Conservation (phyloP, 2,888 invertebrate species). For the Thera britannica region DNA sequence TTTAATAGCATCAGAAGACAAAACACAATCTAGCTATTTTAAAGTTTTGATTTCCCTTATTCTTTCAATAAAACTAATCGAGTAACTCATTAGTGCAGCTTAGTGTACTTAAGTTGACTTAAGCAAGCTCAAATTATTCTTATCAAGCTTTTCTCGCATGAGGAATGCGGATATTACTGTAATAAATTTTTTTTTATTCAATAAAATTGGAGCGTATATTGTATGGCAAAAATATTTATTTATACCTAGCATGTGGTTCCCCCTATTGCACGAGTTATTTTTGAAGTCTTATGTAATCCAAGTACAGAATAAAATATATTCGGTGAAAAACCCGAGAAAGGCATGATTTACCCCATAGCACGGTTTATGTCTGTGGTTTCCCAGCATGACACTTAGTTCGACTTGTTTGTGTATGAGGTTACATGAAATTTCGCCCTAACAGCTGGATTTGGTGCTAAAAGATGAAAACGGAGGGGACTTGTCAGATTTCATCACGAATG, state of each 20-base stretch:
- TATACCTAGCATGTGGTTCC: constrained; percentile 48
- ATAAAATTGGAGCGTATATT: constrained; percentile 45
- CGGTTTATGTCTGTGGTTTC: constrained; percentile 17
- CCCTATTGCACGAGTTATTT: constrained; percentile 34
- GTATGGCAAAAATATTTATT: constrained; percentile 55
- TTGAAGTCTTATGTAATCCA: constrained; percentile 15
- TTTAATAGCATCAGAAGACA: too few relatives aligned
- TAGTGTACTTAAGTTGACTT: neutral
- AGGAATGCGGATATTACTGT: neutral
- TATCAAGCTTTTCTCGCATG: neutral
- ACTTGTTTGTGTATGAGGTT: constrained; percentile 49
- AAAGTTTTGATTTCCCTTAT: too few relatives aligned
- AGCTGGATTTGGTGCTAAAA: constrained; percentile 98
- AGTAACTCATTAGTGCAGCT: neutral
- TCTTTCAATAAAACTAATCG: too few relatives aligned
- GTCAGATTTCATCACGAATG: constrained; percentile 98
- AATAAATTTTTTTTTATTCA: neutral
- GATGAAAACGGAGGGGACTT: constrained; percentile 97
- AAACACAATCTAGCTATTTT: too few relatives aligned
- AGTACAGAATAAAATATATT: constrained; percentile 7
- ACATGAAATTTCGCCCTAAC: constrained; percentile 63
- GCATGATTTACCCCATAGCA: constrained; percentile 23
- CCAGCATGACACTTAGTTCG: constrained; percentile 26
- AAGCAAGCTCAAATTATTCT: neutral
- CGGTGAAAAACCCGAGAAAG: constrained; percentile 18